A percentile compares a stretch with the other conserved stretches of the same genome.
phyloP scores from a whole-genome alignment of 2,888 invertebrate genomes.

The Cephus pygmeus region DNA sequence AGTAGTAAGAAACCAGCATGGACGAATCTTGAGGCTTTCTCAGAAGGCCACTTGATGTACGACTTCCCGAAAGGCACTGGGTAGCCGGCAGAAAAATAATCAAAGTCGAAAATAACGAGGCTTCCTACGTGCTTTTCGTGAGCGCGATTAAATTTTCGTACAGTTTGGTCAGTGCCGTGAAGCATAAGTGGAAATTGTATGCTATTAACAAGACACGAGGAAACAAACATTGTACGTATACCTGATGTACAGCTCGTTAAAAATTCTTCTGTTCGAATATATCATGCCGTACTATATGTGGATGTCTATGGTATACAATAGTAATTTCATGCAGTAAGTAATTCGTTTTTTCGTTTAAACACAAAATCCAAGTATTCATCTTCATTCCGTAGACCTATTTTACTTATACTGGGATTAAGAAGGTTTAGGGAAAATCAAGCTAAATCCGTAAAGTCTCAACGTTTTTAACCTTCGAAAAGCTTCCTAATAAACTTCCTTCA shows the following conservation, averaged over 20 bases:
- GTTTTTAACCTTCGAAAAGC: too few species aligned
- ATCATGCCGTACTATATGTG: neutral
- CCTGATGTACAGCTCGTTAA: neutral
- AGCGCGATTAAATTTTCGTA: neutral
- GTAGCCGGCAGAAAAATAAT: neutral
- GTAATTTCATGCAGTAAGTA: neutral
- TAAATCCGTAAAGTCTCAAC: too few species aligned
- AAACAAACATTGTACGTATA: neutral
- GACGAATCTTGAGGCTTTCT: neutral
- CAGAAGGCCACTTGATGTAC: conserved; percentile 2
- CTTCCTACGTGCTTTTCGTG: neutral
- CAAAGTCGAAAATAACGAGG: neutral
- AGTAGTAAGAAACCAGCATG: neutral
- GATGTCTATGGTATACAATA: neutral
- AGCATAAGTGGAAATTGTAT: neutral
- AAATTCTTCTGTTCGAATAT: neutral
- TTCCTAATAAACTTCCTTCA: too few species aligned
- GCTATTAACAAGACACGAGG: neutral
- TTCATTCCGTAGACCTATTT: neutral
- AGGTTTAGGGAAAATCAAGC: neutral
- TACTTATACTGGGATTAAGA: neutral
- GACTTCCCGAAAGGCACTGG: conserved; percentile 1
- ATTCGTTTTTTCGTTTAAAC: neutral
- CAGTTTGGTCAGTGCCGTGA: neutral
- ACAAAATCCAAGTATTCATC: neutral